Percentiles rank a stretch among this genome's conserved stretches.
These are phyloP conservation scores for Eupleurogrammus muticus DNA, from an alignment of 2,797 vertebrate species.

Conservation along the genomic window DNA sequence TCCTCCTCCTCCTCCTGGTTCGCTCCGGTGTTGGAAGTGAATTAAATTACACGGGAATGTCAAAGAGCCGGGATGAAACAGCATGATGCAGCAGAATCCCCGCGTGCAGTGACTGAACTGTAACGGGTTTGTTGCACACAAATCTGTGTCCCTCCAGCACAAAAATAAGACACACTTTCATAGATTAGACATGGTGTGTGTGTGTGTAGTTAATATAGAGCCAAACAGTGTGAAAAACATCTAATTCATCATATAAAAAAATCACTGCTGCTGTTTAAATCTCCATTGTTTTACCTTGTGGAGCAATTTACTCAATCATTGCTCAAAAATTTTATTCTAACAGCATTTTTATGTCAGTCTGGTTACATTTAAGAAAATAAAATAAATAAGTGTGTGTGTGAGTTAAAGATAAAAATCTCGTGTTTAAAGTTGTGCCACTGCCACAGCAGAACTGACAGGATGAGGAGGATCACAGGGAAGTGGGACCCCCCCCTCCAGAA, in stretches of 20 bases:
- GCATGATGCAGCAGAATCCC: slow-evolving; percentile 54
- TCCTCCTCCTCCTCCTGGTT: slow-evolving; percentile 24
- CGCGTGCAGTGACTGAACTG: slow-evolving; percentile 10
- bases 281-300: background rate
- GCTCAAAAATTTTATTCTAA: background rate
- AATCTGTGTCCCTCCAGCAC: slow-evolving; percentile 16
- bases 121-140: slow-evolving; percentile 40
- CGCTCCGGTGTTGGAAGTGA: slow-evolving; percentile 31
- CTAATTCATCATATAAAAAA: slow-evolving; percentile 9
- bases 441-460: slow-evolving; percentile 40
- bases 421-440: slow-evolving; percentile 35
- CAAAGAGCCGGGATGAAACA: slow-evolving; percentile 46
- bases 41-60: slow-evolving; percentile 52
- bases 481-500: slow-evolving; percentile 24
- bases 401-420: slow-evolving; percentile 53
- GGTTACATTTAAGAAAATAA: background rate
- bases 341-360: background rate
- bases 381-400: slow-evolving; percentile 6
- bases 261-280: slow-evolving; percentile 3
- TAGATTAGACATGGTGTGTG: slow-evolving; percentile 16
- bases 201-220: slow-evolving; percentile 12
- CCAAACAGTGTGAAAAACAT: slow-evolving; percentile 12
- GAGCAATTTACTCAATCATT: background rate
- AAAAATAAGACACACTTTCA: slow-evolving; percentile 25
- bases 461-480: slow-evolving; percentile 39